Conservation (phyloP, 2,888 invertebrate species). For the Itoplectis maculator region DNA sequence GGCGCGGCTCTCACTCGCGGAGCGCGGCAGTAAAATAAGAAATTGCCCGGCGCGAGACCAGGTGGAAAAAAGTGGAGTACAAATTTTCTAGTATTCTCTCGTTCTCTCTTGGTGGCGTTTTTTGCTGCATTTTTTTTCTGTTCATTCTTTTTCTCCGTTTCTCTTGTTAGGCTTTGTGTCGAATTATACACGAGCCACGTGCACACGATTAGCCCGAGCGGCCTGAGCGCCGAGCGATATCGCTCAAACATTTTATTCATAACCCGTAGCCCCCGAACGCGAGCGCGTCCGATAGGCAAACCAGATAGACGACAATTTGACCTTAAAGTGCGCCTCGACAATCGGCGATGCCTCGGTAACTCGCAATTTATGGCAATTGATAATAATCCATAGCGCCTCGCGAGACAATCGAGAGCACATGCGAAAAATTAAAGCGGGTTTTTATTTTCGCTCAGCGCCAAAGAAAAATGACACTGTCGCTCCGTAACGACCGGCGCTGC, state of each 20-base stretch:
- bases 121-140: no score
- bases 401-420: neutral
- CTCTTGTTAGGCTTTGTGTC: neutral
- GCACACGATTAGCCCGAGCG: neutral
- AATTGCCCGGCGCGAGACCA: slow-evolving; percentile 33
- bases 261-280: slow-evolving; percentile 28
- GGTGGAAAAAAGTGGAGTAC: slow-evolving; percentile 24
- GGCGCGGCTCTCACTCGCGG: slow-evolving; percentile 46
- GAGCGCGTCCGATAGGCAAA: slow-evolving; percentile 7
- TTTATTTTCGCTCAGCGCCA: neutral
- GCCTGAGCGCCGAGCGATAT: neutral
- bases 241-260: slow-evolving; percentile 43
- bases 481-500: slow-evolving; percentile 2
- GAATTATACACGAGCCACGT: neutral
- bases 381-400: slow-evolving; percentile 31
- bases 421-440: neutral
- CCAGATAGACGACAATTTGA: slow-evolving; percentile 30
- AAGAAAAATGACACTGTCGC: neutral
- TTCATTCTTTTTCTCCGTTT: neutral
- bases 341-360: neutral
- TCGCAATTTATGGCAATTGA: slow-evolving; percentile 47
- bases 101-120: neutral
- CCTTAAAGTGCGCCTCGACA: slow-evolving; percentile 13
- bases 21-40: slow-evolving; percentile 53
- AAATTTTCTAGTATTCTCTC: slow-evolving; percentile 8